Percentiles rank a stretch among this genome's conserved stretches.
Evolutionary conservation across 1,140 invertebrate genomes (phyloP).

Genomic region (Lordiphosa clarofinis): DNA sequence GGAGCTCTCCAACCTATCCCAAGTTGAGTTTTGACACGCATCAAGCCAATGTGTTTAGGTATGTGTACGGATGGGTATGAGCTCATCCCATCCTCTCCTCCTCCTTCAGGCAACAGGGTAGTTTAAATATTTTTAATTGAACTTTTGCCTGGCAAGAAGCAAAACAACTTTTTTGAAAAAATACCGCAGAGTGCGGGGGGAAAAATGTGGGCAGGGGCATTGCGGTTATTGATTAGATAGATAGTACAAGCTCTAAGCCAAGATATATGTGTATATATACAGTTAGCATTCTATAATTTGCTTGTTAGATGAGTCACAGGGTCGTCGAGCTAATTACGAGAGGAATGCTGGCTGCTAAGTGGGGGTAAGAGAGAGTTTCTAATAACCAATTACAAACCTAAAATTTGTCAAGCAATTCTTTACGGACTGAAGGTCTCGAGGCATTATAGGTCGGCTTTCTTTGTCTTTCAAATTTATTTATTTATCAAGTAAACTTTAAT

Average conservation of each 20-base stretch:
- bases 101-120: constrained; percentile 20
- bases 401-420: too few relatives aligned
- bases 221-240: constrained; percentile 71
- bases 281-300: constrained; percentile 41
- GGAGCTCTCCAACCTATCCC: constrained; percentile 74
- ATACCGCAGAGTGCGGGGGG: constrained; percentile 10
- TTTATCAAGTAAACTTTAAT: background rate
- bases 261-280: constrained; percentile 17
- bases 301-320: constrained; percentile 24
- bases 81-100: constrained; percentile 16
- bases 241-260: constrained; percentile 31
- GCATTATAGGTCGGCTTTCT: too few relatives aligned
- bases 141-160: constrained; percentile 39
- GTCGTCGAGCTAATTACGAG: too few relatives aligned
- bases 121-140: constrained; percentile 77
- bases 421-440: too few relatives aligned
- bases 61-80: constrained; percentile 7
- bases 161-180: constrained; percentile 40
- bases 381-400: too few relatives aligned
- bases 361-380: too few relatives aligned
- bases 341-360: too few relatives aligned
- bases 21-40: constrained; percentile 71
- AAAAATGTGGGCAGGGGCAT: constrained; percentile 25
- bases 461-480: too few relatives aligned
- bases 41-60: constrained; percentile 32